phyloP scores from a whole-genome alignment of 2,113 vertebrate genomes.

The Heliornis fulica region DNA sequence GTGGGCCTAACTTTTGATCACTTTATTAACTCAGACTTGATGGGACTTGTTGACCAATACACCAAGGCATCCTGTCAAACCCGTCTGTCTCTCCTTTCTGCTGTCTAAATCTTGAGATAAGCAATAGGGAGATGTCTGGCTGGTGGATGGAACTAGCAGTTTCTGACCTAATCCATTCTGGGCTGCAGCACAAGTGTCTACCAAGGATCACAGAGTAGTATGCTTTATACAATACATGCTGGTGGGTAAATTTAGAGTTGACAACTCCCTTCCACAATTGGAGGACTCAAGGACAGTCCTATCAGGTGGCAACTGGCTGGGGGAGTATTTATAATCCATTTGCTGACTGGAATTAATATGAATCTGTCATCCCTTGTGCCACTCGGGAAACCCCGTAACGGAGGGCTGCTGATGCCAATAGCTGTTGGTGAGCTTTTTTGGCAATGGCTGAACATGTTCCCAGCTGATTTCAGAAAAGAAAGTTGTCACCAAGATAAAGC shows the following conservation, averaged over 20 bases:
- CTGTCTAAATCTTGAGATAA: background rate
- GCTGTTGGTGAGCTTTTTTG: slow-evolving; percentile 26
- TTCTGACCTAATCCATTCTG: slow-evolving; percentile 15
- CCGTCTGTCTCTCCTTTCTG: slow-evolving; percentile 23
- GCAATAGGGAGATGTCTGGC: slow-evolving; percentile 7
- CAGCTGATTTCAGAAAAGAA: background rate
- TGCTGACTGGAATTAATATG: slow-evolving; percentile 69
- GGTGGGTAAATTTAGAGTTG: slow-evolving; percentile 71
- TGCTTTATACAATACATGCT: slow-evolving; percentile 20
- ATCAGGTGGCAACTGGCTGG: slow-evolving; percentile 66
- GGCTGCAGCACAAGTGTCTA: slow-evolving; percentile 5
- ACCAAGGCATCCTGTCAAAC: slow-evolving; percentile 6
- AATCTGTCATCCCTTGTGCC: slow-evolving; percentile 67
- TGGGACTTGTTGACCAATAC: background rate
- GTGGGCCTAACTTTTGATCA: slow-evolving; percentile 15
- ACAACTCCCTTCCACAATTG: slow-evolving; percentile 61
- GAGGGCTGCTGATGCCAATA: background rate
- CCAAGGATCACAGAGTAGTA: background rate
- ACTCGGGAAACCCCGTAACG: slow-evolving; percentile 5
- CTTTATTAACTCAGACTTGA: background rate
- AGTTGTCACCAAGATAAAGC: slow-evolving; percentile 26
- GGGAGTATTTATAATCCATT: slow-evolving; percentile 72
- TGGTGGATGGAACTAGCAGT: background rate
- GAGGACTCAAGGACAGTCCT: slow-evolving; percentile 60
- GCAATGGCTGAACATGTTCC: slow-evolving; percentile 10